Evolutionary conservation across 2,113 vertebrate genomes (phyloP), one percentile per base, ranked within the genome.

Genomic region (Capra hircus): DNA sequence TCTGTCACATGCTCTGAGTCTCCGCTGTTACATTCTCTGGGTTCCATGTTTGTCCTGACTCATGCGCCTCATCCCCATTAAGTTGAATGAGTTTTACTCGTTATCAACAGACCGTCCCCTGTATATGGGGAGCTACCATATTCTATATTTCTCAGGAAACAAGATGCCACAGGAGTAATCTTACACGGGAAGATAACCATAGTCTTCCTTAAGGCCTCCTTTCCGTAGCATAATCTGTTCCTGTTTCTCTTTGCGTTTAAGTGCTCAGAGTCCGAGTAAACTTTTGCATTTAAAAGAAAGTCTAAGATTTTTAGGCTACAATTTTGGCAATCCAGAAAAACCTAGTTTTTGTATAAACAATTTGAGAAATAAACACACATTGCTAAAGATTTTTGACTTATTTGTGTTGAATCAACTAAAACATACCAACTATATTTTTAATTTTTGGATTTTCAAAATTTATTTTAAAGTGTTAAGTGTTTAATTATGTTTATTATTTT

Each of bases 341-440:
- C 12, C 33, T 93, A 91, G 27, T 90, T 95, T 78, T 93, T 96
- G 59, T 96, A 96, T 88, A 94, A 98, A 96, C 23, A 95, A 88
- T 93, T 90, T 97, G 45, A 97, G 93, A 98, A 98, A 97, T 45
- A 45, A 95, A 95, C 8, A 71, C 16, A 90, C 7, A 91, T 84
- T 55, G 25, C 64, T 94, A 52, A 96, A 96, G 55, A 91, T 93
- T 85, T 78, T 10, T 74, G 52, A 94, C 40, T 80, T 94, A 53
- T 88, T 95, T 95, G 21, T 94, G 48, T 88, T 90, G 52, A 98
- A 98, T 97, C 86, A 87, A 96, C 94, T 97, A 95, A 97, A 94
- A 88, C 80, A 97, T 95, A 96, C 96, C 96, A 98, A 98, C 98
- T 97, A 98, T 96, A 97, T 90, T 94, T 97, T 98, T 90, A 97